Evolutionary conservation across 2,797 vertebrate genomes (phyloP).

Genomic region (Capromys pilorides): DNA sequence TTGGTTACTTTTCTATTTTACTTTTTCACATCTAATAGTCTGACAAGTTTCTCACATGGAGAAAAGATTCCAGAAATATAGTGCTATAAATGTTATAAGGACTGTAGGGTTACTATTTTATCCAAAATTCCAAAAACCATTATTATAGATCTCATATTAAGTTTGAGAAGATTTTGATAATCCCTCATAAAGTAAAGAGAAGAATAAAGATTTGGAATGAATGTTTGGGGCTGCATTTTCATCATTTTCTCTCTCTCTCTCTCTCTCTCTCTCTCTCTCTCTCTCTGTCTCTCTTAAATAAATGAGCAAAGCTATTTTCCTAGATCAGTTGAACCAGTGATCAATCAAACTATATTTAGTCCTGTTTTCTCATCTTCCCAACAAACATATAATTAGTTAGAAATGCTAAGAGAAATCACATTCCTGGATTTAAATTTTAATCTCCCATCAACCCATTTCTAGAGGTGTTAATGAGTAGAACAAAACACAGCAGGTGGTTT

Average conservation of each 20-base stretch:
- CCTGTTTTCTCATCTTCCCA: neutral
- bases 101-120: neutral
- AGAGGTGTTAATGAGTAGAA: slow-evolving; percentile 70
- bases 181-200: neutral
- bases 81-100: neutral
- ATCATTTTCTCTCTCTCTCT: neutral
- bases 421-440: slow-evolving; percentile 63
- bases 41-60: neutral
- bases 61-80: neutral
- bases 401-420: slow-evolving; percentile 29
- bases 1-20: neutral
- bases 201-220: neutral
- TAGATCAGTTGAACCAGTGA: slow-evolving; percentile 42
- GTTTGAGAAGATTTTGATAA: neutral
- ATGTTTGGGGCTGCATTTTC: neutral
- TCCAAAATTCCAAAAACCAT: neutral
- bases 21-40: neutral
- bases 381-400: slow-evolving; percentile 27
- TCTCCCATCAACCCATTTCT: slow-evolving; percentile 46
- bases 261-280: neutral
- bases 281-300: neutral
- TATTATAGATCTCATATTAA: neutral
- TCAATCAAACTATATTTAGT: slow-evolving; percentile 54
- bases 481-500: neutral
- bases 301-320: slow-evolving; percentile 25